phyloP scores from a whole-genome alignment of 2,797 vertebrate genomes.

The Cyclopterus lumpus region DNA sequence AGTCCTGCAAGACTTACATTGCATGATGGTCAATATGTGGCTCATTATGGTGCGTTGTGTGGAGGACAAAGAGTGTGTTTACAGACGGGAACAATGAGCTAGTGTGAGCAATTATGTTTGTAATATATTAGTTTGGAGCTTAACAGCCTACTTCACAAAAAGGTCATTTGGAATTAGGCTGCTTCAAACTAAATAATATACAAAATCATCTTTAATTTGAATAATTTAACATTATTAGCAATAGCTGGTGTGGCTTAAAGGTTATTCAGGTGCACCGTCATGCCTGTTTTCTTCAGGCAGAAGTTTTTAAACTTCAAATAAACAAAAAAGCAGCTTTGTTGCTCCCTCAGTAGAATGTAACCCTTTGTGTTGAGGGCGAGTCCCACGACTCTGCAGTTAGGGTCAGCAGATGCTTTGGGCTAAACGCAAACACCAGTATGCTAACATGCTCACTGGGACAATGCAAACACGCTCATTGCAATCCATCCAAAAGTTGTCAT shows the following conservation, averaged over 20 bases:
- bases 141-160: constrained; percentile 43
- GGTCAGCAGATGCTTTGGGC: neutral
- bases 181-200: constrained; percentile 30
- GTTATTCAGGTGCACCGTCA: neutral
- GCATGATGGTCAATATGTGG: constrained; percentile 43
- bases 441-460: neutral
- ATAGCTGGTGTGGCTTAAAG: neutral
- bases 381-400: neutral
- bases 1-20: constrained; percentile 32
- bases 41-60: constrained; percentile 11
- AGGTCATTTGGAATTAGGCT: constrained; percentile 45
- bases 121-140: constrained; percentile 46
- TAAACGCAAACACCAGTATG: neutral
- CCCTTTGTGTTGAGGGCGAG: neutral
- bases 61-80: constrained; percentile 46
- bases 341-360: neutral
- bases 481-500: neutral
- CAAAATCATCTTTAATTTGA: neutral
- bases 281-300: neutral
- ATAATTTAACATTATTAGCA: constrained; percentile 7
- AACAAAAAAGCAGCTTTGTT: neutral
- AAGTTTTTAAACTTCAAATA: neutral
- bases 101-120: constrained; percentile 26
- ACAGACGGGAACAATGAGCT: constrained; percentile 32
- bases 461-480: neutral